Evolutionary conservation across 2,113 vertebrate species (phyloP), one percentile per base, ranked within the genome.

Genomic region (Morone saxatilis): DNA sequence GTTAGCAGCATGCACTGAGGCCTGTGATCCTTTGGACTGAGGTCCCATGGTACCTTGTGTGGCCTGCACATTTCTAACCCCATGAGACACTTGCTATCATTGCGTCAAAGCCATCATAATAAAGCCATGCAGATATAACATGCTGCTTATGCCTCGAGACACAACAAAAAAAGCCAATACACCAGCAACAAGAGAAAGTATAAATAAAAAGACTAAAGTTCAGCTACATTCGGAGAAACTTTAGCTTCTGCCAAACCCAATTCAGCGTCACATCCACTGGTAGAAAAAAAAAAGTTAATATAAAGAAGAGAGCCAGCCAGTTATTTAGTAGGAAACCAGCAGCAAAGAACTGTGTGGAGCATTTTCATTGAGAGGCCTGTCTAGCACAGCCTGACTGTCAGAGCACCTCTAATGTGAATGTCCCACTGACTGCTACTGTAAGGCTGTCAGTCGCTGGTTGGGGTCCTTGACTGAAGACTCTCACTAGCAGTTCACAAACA

Each of bases 1-100:
- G 89, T 88, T 89, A 81, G 81, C 77, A 89, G 88, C 88, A 63
- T 89, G 85, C 80, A 71, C 81, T 66, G 89, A 88, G 92, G 91
- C 88, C 91, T 95, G 88, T 94, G 93, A 95, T 95, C 92, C 86
- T 88, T 88, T 91, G 89, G 92, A 91, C 91, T 89, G 63, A 69
- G 65, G 91, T 95, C 93, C 92, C 93, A 81, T 89, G 92, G 86
- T 92, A 92, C 87, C 91, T 85, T 76, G 81, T 59, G 85, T 92
- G 93, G 93, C 94, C 90, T 91, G 84, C 88, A 80, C 80, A 86
- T 81, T 80, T 57, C 66, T 83, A 91, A 90, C 89, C 94, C 88
- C 91, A 77, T 20, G 82, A 89, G 89, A 91, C 86, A 76, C 73
- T 86, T 47, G 81, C 83, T 79, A 88, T 91, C 78, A 80, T 89